Conservation (phyloP, 2,113 vertebrate species). For the Apteryx mantelli region DNA sequence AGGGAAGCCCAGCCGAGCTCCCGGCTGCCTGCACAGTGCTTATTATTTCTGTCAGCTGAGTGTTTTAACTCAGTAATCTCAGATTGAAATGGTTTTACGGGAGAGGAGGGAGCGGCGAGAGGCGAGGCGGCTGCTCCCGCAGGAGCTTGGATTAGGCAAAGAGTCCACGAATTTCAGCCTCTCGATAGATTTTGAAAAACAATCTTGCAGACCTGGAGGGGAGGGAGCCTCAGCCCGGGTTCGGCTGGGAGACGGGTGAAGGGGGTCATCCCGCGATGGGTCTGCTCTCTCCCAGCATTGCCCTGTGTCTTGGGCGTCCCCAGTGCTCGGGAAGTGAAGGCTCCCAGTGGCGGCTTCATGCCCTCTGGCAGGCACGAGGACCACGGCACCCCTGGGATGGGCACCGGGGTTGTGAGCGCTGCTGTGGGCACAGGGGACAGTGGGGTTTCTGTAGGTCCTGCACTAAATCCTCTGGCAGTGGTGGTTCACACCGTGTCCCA, state of each 20-base stretch:
- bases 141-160: neutral
- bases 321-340: neutral
- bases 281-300: neutral
- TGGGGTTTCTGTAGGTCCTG: neutral
- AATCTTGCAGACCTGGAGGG: neutral
- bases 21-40: slow-evolving; percentile 17
- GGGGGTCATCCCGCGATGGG: neutral
- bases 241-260: neutral
- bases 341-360: neutral
- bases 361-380: too few relatives aligned
- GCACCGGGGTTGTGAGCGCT: neutral
- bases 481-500: neutral
- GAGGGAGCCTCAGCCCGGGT: fast-evolving
- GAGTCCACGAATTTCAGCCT: neutral
- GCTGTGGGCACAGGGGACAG: neutral
- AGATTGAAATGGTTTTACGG: neutral
- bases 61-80: neutral
- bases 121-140: fast-evolving
- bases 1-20: neutral
- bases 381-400: neutral
- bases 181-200: neutral
- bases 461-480: neutral
- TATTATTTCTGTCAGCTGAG: neutral
- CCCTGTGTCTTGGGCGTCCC: neutral
- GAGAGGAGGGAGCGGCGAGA: neutral